Evolutionary conservation across 2,888 invertebrate species (phyloP).

Genomic region (Andrena praecox): DNA sequence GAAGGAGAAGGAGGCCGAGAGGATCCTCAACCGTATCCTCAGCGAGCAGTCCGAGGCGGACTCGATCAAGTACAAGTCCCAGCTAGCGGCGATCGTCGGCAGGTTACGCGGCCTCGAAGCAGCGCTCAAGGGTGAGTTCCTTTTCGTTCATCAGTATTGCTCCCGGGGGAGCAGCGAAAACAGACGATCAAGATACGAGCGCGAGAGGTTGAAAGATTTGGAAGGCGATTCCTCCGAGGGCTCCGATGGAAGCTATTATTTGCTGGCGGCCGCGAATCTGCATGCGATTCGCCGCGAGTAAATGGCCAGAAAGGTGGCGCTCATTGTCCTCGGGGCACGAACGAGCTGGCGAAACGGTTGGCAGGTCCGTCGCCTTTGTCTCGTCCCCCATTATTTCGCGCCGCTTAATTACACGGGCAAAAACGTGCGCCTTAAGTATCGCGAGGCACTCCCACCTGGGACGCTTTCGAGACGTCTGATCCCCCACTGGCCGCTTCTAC

Average conservation of each 20-base stretch:
- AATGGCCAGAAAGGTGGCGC: slow-evolving; percentile 37
- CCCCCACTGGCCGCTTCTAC: slow-evolving; percentile 2
- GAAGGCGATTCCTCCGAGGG: neutral
- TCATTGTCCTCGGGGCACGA: slow-evolving; percentile 40
- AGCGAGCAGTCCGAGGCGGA: slow-evolving; percentile 90
- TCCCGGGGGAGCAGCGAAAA: neutral
- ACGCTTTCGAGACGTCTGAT: slow-evolving; percentile 25
- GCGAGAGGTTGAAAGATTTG: neutral
- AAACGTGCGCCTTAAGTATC: slow-evolving; percentile 51
- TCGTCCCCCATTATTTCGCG: slow-evolving; percentile 49
- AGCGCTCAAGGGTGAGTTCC: slow-evolving; percentile 89
- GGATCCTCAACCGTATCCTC: slow-evolving; percentile 85
- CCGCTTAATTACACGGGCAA: slow-evolving; percentile 65
- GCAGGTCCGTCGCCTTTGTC: slow-evolving; percentile 56
- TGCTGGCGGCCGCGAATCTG: neutral
- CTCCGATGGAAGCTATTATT: neutral
- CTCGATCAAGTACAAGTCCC: slow-evolving; percentile 88
- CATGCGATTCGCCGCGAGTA: neutral
- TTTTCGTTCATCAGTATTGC: neutral
- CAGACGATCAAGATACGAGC: too few species aligned
- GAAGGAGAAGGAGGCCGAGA: slow-evolving; percentile 87
- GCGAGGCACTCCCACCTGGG: neutral
- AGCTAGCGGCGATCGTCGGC: slow-evolving; percentile 91
- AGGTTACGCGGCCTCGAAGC: slow-evolving; percentile 91
- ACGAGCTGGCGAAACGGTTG: slow-evolving; percentile 24